Conservation (phyloP, 2,113 vertebrate species). For the Platichthys flesus region DNA sequence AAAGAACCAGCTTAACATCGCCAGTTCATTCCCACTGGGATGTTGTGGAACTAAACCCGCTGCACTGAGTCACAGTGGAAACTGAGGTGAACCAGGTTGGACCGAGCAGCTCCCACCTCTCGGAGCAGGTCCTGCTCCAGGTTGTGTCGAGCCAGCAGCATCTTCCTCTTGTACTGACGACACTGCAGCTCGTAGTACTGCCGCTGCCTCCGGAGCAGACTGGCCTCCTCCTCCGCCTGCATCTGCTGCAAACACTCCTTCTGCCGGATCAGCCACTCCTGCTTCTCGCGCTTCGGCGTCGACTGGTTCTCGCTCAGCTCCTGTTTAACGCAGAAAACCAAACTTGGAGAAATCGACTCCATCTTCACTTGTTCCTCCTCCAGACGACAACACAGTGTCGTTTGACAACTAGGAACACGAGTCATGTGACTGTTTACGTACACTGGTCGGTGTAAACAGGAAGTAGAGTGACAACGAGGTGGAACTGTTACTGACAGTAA, state of each 20-base stretch:
- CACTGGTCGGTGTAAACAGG: no score
- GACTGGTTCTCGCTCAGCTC: constrained; percentile 92
- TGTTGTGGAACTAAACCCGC: no score
- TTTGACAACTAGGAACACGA: no score
- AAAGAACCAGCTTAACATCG: no score
- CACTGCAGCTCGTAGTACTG: constrained; percentile 93
- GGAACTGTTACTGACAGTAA: no score
- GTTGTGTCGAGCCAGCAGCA: constrained; percentile 90
- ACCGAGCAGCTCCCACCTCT: constrained; percentile 79
- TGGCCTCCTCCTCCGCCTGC: constrained; percentile 92
- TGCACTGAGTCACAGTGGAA: no score
- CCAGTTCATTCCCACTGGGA: no score
- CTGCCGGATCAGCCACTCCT: constrained; percentile 92
- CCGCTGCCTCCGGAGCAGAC: constrained; percentile 87
- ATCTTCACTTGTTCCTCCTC: no score
- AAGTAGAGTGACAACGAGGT: no score
- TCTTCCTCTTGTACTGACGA: constrained; percentile 93
- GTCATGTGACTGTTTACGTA: no score
- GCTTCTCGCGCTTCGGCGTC: constrained; percentile 92
- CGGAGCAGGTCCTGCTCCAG: constrained; percentile 92
- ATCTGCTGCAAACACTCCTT: constrained; percentile 92
- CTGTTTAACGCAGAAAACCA: constrained; percentile 61
- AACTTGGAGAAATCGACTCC: not conserved
- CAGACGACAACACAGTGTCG: no score
- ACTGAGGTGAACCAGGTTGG: not conserved